Base-by-base conservation (phyloP, 2,888 invertebrate genomes). In the Eubasilissa splendida region DNA sequence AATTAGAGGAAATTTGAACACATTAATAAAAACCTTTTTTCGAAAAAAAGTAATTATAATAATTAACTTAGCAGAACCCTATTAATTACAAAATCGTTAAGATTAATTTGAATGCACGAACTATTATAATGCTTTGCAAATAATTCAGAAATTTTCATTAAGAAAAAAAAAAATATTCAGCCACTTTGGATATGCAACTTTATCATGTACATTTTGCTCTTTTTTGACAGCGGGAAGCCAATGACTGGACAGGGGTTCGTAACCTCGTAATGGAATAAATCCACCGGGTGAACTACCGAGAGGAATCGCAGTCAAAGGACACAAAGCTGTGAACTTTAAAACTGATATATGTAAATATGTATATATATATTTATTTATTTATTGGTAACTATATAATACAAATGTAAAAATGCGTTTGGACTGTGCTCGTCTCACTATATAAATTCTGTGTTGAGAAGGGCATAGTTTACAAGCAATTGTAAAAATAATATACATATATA, bases 201-300 rank as follows among this genome's bases (percentile, higher is more conserved):
- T 22, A 63, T 31, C 70, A 31, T 56, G 11, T 56, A 14, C 14
- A 14, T 68, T 56, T 73, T 56, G 71, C 50, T 53, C 56, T 71
- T 71, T 73, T 65, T 65, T 58, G 12, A 22, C 31, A 56, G 33
- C 71, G 56, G 71, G 70, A 70, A 73, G 71, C 56, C 71, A 73
- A 56, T 73, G 71, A 73, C 71, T 73, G 71, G 56, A 31, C 56
- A 54, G 71, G 71, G 71, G 71, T 58, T 56, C 22, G n/a, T 73
- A 54, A 73, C 71, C 71, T 53, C 70, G 22, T 50, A 12, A 22
- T 22, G 53, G 70, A 53, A 70, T 52, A 8, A 14, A 59, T 31
- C 7, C 22, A 42, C 42, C 4, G 54, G 42, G 12, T 56, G 65
- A 8, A 65, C 65, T 65, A 31, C 33, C 9, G 71, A 56, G 31